phyloP scores from a whole-genome alignment of 2,797 vertebrate genomes.

The Microctenopoma steveboyesi region DNA sequence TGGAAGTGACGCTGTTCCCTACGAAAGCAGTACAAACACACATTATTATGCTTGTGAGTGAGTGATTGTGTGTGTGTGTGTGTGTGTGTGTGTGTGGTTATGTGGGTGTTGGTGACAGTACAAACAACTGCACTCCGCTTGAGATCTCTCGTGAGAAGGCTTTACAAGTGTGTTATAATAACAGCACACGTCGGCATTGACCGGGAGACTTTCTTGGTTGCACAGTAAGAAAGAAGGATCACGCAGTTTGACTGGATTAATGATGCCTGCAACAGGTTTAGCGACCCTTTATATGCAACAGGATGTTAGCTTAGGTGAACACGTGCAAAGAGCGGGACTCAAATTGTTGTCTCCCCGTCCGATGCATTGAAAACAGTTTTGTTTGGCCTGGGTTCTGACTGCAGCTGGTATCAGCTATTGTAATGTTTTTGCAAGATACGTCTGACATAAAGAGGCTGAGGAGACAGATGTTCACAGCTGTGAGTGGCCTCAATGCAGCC shows the following conservation, averaged over 20 bases:
- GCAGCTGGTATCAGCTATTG: conserved; percentile 63
- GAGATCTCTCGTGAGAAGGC: conserved; percentile 56
- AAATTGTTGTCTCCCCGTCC: conserved; percentile 20
- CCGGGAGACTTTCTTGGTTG: conserved; percentile 44
- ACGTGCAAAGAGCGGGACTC: conserved; percentile 9
- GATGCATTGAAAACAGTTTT: conserved; percentile 47
- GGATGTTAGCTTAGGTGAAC: conserved; percentile 7
- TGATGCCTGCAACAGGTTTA: neutral
- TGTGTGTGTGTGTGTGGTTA: conserved; percentile 15
- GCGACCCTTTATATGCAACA: conserved; percentile 8
- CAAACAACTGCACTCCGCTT: conserved; percentile 60
- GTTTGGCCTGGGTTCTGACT: conserved; percentile 35
- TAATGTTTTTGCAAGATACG: conserved; percentile 66
- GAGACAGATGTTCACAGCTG: conserved; percentile 75
- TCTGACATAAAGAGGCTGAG: conserved; percentile 42
- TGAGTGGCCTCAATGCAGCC: conserved; percentile 59
- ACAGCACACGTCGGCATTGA: conserved; percentile 37
- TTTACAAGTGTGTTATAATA: conserved; percentile 46
- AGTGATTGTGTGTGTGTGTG: conserved; percentile 11
- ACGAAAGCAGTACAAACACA: conserved; percentile 69
- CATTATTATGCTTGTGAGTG: conserved; percentile 57
- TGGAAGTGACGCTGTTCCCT: conserved; percentile 76
- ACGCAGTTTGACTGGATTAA: conserved; percentile 5
- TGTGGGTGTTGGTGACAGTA: conserved; percentile 63
- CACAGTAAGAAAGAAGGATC: neutral